phyloP scores from a whole-genome alignment of 1,140 invertebrate species.

The Neotoxoptera formosana region DNA sequence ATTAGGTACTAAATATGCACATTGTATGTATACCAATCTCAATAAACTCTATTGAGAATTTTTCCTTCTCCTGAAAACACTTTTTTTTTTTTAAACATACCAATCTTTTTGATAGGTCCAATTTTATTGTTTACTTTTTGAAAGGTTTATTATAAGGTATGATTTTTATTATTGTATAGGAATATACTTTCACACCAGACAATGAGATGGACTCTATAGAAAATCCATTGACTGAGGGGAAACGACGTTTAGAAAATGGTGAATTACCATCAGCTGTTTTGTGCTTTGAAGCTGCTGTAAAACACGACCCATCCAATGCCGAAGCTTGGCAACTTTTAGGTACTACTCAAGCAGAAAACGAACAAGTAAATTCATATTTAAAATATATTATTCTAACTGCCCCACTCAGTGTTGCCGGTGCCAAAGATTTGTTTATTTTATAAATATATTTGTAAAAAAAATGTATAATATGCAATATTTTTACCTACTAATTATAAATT shows the following conservation, averaged over 20 bases:
- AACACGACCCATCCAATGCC: conserved; percentile 80
- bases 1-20: too few relatives aligned
- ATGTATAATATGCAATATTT: too few relatives aligned
- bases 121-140: not conserved
- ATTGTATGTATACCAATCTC: too few relatives aligned
- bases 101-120: too few relatives aligned
- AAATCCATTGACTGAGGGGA: conserved; percentile 88
- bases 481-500: too few relatives aligned
- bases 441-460: too few relatives aligned
- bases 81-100: too few relatives aligned
- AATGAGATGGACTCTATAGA: conserved; percentile 65
- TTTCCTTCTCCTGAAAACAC: too few relatives aligned
- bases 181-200: conserved; percentile 30
- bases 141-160: not conserved
- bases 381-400: not conserved
- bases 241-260: conserved; percentile 80
- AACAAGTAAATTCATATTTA: conserved; percentile 68
- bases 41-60: too few relatives aligned
- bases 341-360: conserved; percentile 92
- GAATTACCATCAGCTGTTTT: conserved; percentile 95
- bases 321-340: conserved; percentile 86
- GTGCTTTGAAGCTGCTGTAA: conserved; percentile 94
- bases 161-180: not conserved
- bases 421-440: too few relatives aligned
- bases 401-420: too few relatives aligned